Evolutionary conservation across 2,797 vertebrate genomes (phyloP).

Genomic region (Rhadinocentrus ornatus): DNA sequence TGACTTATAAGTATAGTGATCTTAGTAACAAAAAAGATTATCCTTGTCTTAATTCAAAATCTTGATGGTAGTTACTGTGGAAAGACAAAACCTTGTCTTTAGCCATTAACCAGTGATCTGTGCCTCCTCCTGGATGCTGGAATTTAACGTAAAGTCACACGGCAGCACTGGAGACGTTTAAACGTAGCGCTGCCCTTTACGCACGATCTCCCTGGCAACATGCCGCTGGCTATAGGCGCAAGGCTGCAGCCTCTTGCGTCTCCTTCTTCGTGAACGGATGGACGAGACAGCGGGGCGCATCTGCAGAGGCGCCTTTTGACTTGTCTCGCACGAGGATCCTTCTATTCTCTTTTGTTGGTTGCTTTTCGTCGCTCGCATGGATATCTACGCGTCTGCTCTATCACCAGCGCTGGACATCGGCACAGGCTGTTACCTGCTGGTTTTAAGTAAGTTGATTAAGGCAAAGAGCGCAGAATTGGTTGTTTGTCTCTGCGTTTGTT

Average conservation of each 20-base stretch:
- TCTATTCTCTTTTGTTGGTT: not conserved
- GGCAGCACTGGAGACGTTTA: not conserved
- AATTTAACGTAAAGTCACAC: not conserved
- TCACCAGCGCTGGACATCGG: slow-evolving; percentile 78
- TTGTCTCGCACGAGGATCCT: not conserved
- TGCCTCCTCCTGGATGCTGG: not conserved
- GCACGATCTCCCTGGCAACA: slow-evolving; percentile 19
- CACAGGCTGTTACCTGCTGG: slow-evolving; percentile 72
- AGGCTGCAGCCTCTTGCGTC: slow-evolving; percentile 2
- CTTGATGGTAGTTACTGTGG: not conserved
- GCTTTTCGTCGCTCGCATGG: slow-evolving; percentile 55
- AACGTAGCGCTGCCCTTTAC: slow-evolving; percentile 15
- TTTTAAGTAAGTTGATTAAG: slow-evolving; percentile 70
- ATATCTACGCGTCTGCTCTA: slow-evolving; percentile 75
- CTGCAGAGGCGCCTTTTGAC: not conserved
- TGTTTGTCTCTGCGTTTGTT: not conserved
- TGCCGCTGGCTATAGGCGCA: not conserved
- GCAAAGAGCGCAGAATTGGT: not conserved
- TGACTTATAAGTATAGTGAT: not conserved
- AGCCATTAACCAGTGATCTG: not conserved
- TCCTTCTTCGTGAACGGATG: slow-evolving; percentile 36
- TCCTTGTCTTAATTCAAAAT: not conserved
- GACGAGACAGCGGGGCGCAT: slow-evolving; percentile 33
- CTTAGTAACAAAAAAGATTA: not conserved
- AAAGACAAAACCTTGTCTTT: not conserved